A percentile compares a stretch with the other conserved stretches of the same genome.
phyloP scores from a whole-genome alignment of 2,797 vertebrate species.

The Parauchenoglanis ngamensis region DNA sequence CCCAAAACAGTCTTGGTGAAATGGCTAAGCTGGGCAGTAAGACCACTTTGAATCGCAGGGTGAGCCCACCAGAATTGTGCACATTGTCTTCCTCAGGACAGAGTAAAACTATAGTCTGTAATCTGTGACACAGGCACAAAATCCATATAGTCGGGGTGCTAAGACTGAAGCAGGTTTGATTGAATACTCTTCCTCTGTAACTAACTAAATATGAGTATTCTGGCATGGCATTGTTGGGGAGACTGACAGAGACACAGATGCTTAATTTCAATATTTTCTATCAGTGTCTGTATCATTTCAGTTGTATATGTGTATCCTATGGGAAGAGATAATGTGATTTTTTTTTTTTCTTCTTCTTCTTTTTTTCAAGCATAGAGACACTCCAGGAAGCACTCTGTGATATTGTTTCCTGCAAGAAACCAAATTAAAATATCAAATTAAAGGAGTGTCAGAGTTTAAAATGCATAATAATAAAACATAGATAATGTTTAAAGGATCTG shows the following conservation, averaged over 20 bases:
- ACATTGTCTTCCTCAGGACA: neutral
- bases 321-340: neutral
- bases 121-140: neutral
- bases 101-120: neutral
- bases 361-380: neutral
- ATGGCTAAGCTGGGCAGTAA: slow-evolving; percentile 91
- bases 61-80: slow-evolving; percentile 65
- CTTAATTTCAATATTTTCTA: neutral
- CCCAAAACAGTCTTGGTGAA: slow-evolving; percentile 93
- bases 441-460: neutral
- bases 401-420: neutral
- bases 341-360: no score
- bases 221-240: neutral
- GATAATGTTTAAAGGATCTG: neutral
- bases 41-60: slow-evolving; percentile 88
- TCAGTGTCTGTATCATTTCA: neutral
- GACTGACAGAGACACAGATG: neutral
- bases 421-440: neutral
- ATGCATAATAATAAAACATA: neutral
- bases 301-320: neutral
- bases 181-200: neutral
- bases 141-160: neutral
- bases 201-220: neutral
- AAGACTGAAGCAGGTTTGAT: neutral
- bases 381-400: neutral